phyloP scores from a whole-genome alignment of 2,113 vertebrate genomes.

The Oncorhynchus tshawytscha region DNA sequence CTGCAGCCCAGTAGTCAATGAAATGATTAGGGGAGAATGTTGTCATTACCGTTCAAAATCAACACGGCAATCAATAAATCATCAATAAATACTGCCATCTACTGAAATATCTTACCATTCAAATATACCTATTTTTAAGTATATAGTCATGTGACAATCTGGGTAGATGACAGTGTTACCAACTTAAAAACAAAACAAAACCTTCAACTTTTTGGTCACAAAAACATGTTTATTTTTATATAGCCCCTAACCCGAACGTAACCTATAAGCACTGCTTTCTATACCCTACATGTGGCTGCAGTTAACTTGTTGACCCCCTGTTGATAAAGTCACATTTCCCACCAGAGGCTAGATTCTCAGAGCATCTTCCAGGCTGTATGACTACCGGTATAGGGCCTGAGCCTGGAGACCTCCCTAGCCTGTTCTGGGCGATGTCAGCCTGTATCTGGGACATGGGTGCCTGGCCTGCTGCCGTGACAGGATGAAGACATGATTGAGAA shows the following conservation, averaged over 20 bases:
- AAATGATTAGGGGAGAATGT: neutral
- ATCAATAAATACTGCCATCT: no score
- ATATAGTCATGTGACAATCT: neutral
- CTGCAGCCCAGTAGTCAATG: neutral
- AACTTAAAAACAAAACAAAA: neutral
- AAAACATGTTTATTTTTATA: neutral
- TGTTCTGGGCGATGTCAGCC: conserved; percentile 22
- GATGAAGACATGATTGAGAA: conserved; percentile 41
- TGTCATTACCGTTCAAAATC: no score
- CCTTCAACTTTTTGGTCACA: neutral
- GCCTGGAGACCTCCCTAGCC: neutral
- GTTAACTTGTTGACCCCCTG: neutral
- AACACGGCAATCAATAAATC: no score
- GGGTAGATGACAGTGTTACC: neutral
- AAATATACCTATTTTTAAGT: neutral
- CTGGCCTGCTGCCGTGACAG: conserved; percentile 17
- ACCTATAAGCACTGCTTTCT: neutral
- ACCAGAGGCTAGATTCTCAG: neutral
- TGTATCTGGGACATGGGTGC: conserved; percentile 37
- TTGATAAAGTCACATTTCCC: neutral
- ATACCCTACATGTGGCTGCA: no score
- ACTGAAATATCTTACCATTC: neutral
- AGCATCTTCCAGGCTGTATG: neutral
- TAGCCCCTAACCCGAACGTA: neutral
- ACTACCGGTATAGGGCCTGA: neutral